Evolutionary conservation across 2,113 vertebrate genomes (phyloP), one percentile per base, ranked within the genome.

Genomic region (Quiscalus mexicanus): DNA sequence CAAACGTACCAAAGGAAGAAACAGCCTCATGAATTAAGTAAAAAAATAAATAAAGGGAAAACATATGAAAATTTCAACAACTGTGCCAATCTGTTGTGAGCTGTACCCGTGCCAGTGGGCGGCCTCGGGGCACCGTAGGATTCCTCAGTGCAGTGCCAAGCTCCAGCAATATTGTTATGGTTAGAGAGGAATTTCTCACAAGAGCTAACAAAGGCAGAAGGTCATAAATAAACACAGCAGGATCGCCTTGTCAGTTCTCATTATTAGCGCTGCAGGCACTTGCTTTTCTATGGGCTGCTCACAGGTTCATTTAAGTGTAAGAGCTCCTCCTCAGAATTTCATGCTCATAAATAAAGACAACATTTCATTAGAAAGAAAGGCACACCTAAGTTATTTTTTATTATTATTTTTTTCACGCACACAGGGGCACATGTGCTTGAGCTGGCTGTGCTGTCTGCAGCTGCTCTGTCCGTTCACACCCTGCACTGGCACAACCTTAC

Each of bases 211-310:
- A 98, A 98, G 98, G 98, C 98, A 98, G 98, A 98, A 98, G 98
- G 98, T 98, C 98, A 98, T 98, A 98, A 98, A 98, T 98, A 98
- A 98, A 98, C 98, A 97, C 98, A 98, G 98, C 98, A 98, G 98
- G 97, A 91, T 55, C 31, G 97, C 96, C 97, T 97, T 98, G 98
- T 98, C 98, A 97, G 95, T 98, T 98, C 97, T 98, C 98, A 98
- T 98, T 98, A 98, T 97, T 97, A 98, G 98, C 97, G 39, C 98
- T 97, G 96, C 96, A 94, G 98, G 98, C 97, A 96, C 96, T 96
- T 91, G 97, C 97, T 98, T 97, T 98, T 97, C 97, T 95, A 95
- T 92, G 97, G 95, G 97, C 97, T 97, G 97, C 97, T 97, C 30
- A 73, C 97, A 97, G 98, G 97, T 98, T 98, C 98, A 98, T 97